Evolutionary conservation across 2,113 vertebrate species (phyloP), one percentile per base, ranked within the genome.

Genomic region (Cephalopholis sonnerati): DNA sequence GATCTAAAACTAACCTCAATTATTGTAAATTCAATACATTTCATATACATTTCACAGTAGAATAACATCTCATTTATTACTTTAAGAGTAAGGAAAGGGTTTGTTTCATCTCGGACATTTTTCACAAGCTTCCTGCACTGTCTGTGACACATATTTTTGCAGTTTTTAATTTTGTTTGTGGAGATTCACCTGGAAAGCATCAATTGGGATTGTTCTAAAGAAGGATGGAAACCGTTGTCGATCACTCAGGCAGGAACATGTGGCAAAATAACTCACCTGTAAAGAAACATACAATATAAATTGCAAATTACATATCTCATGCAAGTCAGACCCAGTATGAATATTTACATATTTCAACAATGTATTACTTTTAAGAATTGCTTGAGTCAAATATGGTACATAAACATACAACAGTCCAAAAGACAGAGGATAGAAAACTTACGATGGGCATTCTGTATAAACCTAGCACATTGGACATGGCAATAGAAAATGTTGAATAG

Each of bases 171-270:
- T 46, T 61, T 11, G 4, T 36, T 59, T 12, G 39, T n/a, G 1
- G 15, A 15, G 12, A n/a, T 29, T 68, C 20, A 70, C 50, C 67
- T 70, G 67, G 11, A 70, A 70, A 9, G 67, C 29, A 39, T 70
- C 67, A 54, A 50, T 70, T 70, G 67, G 67, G 20, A 70, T 70
- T 17, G 50, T 54, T 11, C 67, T 55, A 39, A 70, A 70, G 67
- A 70, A 70, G 15, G 67, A 70, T 24, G 67, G 67, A 70, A 54
- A 70, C 15, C 4, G 18, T 39, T 54, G 12, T 20, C 29, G 50
- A n/a, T 70, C 29, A 70, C 67, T 70, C 29, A 70, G 13, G 13
- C 67, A 70, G 20, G 67, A 55, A 24, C 67, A 70, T 39, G 67
- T 70, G 13, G 67, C 7, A 54, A 39, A 70, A 24, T 70, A 39